Evolutionary conservation across 2,888 invertebrate genomes (phyloP), one percentile per base, ranked within the genome.

Genomic region (Thyatira batis): DNA sequence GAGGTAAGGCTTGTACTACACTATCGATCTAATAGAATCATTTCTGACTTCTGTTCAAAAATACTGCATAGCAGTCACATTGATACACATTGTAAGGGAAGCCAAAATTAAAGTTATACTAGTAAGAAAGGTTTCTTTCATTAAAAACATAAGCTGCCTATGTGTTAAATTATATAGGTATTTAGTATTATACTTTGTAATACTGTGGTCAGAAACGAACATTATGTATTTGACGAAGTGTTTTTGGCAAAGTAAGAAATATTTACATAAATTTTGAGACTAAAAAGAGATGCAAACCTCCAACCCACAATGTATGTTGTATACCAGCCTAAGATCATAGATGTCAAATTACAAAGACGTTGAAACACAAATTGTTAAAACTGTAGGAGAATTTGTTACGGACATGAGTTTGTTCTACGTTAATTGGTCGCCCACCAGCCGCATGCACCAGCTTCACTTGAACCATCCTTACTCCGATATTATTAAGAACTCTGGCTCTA

Each of bases 331-430:
- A 71, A 82, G 54, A 63, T 50, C 61, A 57, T 61, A 74, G 71
- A 78, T 81, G 83, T 84, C 85, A 86, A 89, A 88, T 88, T 88
- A 88, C 80, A 78, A 71, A 67, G 71, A 79, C 81, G 82, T 84
- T 82, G 67, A 86, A 84, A 84, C 76, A 83, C 77, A 83, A 90
- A 90, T 89, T 87, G 89, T 90, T 90, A 87, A 87, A 89, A 89
- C 89, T 90, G 89, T 90, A 89, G 84, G 90, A 90, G 82, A 76
- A 88, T 90, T 90, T 73, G 89, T 83, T 82, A 88, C 85, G 87
- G 85, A 76, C 72, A 66, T 80, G 80, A 87, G 86, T 89, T 89
- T 86, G 87, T 87, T 89, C 85, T 83, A 79, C 81, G 73, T 79
- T 89, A 90, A 90, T 90, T 89, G 89, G 84, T 87, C 86, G 78